Base-by-base conservation (phyloP, 2,797 vertebrate species). In the Bradypus variegatus region DNA sequence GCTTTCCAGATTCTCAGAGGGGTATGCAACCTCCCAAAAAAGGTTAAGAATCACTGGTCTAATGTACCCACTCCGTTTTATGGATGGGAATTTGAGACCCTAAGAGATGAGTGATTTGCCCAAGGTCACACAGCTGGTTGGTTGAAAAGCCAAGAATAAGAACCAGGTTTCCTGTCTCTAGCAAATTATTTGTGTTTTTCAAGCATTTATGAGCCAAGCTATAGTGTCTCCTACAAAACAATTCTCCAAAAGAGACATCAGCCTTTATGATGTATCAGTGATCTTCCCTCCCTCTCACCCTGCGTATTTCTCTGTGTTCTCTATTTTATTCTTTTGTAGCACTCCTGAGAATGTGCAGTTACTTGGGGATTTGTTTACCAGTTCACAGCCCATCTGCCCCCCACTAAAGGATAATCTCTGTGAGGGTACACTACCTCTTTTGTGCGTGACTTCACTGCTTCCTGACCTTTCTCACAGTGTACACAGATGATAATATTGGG, bases 131-230 rank as follows among this genome's bases (percentile, higher is more conserved):
- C 48, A 77, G 48, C 6, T 2, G 78, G 48, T 87, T 33, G 65
- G 72, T 48, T 27, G 12, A 38, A 91, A 60, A 86, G 62, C 78
- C 41, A 62, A 64, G 62, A 83, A 69, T 3, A 83, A 36, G 36
- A 91, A 12, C 85, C 33, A 69, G 31, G 31, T 67, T 95, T 94
- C 62, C 77, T 72, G 7, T 79, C 81, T 89, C 50, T 62, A 60
- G 64, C 64, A 89, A 92, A 53, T 11, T 50, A 55, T 84, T 11
- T 50, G 64, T 84, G 27, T 31, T 81, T 82, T 90, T 73, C 72
- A 89, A 76, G 72, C 45, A 75, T 60, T 83, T 60, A 27, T 50
- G 58, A 82, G 45, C 55, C 77, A 55, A 31, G 60, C 31, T 73
- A 1, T 33, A 76, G 79, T 55, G 14, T 93, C 29, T 84, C 53